Evolutionary conservation across 1,140 invertebrate species (phyloP).

Genomic region (Ostrea edulis): DNA sequence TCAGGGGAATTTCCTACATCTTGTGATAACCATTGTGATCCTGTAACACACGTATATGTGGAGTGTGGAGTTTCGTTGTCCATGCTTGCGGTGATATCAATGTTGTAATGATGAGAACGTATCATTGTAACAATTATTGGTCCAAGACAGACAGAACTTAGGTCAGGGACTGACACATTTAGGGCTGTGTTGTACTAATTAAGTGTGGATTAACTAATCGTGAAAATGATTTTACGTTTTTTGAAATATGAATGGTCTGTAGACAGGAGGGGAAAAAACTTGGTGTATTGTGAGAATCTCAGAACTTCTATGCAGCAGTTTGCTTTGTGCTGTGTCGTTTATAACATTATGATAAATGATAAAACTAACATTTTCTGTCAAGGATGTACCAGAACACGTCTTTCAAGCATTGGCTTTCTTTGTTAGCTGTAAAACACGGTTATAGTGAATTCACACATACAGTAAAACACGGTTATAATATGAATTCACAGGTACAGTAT

Average conservation of each 20-base stretch:
- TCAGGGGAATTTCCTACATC: neutral
- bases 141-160: neutral
- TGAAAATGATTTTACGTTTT: neutral
- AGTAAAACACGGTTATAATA: too few relatives aligned
- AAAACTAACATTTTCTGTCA: neutral
- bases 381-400: neutral
- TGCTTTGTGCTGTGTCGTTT: neutral
- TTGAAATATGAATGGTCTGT: neutral
- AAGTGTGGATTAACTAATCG: neutral
- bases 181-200: conserved; percentile 16
- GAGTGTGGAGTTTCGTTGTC: neutral
- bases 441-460: too few relatives aligned
- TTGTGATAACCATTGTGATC: neutral
- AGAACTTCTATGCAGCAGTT: neutral
- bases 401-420: neutral
- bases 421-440: too few relatives aligned
- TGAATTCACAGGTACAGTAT: too few relatives aligned
- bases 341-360: neutral
- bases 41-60: neutral
- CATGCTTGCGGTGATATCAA: neutral
- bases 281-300: conserved; percentile 10
- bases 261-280: neutral
- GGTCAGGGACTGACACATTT: conserved; percentile 24
- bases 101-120: neutral
- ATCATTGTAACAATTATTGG: neutral